Evolutionary conservation across 2,888 invertebrate species (phyloP).

Genomic region (Rhodophaea formosa): DNA sequence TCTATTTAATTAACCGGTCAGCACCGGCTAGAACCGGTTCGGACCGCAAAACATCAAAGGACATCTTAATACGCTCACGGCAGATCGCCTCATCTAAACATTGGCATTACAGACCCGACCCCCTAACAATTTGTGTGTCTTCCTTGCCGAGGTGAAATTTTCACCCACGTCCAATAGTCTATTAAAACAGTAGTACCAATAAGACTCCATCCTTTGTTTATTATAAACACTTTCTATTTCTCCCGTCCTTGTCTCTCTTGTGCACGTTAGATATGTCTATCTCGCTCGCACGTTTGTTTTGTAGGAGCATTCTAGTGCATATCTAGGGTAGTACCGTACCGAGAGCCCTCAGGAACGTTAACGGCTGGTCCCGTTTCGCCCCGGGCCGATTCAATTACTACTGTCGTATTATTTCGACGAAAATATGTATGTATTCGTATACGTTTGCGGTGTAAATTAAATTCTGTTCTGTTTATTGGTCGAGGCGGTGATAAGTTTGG

Average conservation of each 20-base stretch:
- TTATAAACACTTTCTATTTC: slow-evolving; percentile 76
- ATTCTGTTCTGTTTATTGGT: slow-evolving; percentile 76
- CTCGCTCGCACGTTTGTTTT: slow-evolving; percentile 60
- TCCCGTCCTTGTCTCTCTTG: slow-evolving; percentile 40
- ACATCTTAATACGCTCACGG: slow-evolving; percentile 74
- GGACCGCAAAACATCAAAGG: slow-evolving; percentile 75
- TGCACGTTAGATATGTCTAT: slow-evolving; percentile 30
- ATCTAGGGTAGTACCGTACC: slow-evolving; percentile 61
- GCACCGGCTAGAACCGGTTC: slow-evolving; percentile 58
- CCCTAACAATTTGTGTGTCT: slow-evolving; percentile 59
- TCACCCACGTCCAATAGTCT: slow-evolving; percentile 69
- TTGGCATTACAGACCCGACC: slow-evolving; percentile 52
- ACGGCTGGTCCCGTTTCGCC: slow-evolving; percentile 74
- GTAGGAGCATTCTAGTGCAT: slow-evolving; percentile 73
- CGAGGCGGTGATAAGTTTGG: slow-evolving; percentile 63
- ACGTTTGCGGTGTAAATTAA: slow-evolving; percentile 72
- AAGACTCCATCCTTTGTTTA: slow-evolving; percentile 79
- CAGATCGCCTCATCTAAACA: slow-evolving; percentile 69
- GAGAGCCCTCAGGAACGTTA: slow-evolving; percentile 76
- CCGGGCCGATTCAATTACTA: slow-evolving; percentile 81
- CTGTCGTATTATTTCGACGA: slow-evolving; percentile 78
- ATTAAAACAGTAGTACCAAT: slow-evolving; percentile 69
- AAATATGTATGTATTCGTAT: slow-evolving; percentile 78
- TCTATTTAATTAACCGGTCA: slow-evolving; percentile 72
- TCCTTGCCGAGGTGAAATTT: slow-evolving; percentile 60